Evolutionary conservation across 2,888 invertebrate genomes (phyloP).

Genomic region (Petrolisthes manimaculis): DNA sequence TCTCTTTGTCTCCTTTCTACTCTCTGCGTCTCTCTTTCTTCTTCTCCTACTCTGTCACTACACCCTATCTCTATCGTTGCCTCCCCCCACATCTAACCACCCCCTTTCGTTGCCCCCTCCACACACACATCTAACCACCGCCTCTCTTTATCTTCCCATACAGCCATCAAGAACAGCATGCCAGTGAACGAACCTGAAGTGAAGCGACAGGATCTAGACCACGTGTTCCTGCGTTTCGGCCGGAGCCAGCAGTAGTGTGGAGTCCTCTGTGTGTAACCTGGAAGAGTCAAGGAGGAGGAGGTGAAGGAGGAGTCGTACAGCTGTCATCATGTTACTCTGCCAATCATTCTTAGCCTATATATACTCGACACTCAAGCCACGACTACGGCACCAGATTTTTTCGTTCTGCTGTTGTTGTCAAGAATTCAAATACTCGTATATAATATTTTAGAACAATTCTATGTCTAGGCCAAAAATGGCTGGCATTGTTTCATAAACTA

Average conservation of each 20-base stretch:
- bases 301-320: not conserved
- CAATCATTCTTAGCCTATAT: conserved; percentile 2
- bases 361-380: not conserved
- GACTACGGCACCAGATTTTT: too few relatives aligned
- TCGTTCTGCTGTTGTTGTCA: too few relatives aligned
- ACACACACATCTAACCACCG: not conserved
- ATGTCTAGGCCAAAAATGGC: conserved; percentile 14
- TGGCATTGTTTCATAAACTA: conserved; percentile 14
- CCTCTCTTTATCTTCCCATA: not conserved
- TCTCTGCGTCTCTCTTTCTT: not conserved
- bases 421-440: too few relatives aligned
- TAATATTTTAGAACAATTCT: too few relatives aligned
- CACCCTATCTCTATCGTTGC: not conserved
- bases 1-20: not conserved
- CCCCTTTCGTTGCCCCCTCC: not conserved
- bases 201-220: conserved; percentile 89
- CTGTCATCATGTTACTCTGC: conserved; percentile 1
- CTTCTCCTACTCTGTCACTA: not conserved
- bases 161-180: conserved; percentile 56
- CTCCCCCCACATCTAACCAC: not conserved
- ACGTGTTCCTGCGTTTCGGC: conserved; percentile 90
- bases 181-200: conserved; percentile 75
- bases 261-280: not conserved
- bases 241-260: conserved; percentile 42
- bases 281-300: not conserved